A percentile compares a stretch with the other conserved stretches of the same genome.
Evolutionary conservation across 2,797 vertebrate species (phyloP).

Genomic region (Leptatherina wallacei): DNA sequence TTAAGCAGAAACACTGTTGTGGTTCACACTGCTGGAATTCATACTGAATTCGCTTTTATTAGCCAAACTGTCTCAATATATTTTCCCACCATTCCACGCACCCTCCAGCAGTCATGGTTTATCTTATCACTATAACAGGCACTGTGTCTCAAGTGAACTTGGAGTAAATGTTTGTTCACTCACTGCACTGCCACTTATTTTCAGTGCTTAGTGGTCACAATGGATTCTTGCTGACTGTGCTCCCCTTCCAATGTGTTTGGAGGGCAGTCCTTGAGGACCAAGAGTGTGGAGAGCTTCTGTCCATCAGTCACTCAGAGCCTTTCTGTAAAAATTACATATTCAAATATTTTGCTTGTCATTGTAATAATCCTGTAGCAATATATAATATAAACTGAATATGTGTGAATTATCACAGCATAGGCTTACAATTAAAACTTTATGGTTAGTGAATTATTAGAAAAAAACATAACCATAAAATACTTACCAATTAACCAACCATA

Average conservation of each 20-base stretch:
- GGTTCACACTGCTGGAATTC: no score
- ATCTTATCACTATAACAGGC: slow-evolving; percentile 1
- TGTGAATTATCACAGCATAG: not conserved
- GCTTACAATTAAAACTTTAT: not conserved
- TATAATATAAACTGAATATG: not conserved
- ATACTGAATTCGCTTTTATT: no score
- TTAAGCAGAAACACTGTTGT: no score
- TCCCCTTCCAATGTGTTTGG: not conserved
- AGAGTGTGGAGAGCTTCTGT: not conserved
- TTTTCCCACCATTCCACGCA: not conserved
- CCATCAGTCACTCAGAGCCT: not conserved
- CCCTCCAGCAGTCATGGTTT: not conserved
- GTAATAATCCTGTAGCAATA: not conserved
- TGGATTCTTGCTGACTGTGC: slow-evolving; percentile 1
- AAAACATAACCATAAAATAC: not conserved
- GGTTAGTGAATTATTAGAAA: no score
- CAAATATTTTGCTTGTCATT: not conserved
- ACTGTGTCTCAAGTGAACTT: not conserved
- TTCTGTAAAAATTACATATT: not conserved
- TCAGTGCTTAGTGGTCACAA: slow-evolving; percentile 8
- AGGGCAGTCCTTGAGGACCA: not conserved
- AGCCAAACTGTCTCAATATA: no score
- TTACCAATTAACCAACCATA: no score
- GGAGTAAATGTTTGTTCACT: slow-evolving; percentile 5
- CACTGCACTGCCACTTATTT: slow-evolving; percentile 18